These are phyloP conservation scores for Cariama cristata DNA, from an alignment of 2,113 vertebrate genomes.

Conservation along the genomic window DNA sequence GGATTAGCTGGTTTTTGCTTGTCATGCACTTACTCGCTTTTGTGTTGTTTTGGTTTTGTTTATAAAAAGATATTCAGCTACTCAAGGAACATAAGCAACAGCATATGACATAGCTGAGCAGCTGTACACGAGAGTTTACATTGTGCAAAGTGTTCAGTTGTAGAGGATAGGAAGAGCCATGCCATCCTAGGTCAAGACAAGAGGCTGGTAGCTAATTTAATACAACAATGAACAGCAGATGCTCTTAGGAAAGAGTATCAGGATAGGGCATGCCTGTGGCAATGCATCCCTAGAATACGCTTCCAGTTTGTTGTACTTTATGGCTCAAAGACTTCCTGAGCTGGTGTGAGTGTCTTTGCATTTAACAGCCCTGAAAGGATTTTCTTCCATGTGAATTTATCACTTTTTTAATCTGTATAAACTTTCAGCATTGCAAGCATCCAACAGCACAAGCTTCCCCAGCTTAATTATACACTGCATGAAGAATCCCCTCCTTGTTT, in stretches of 20 bases:
- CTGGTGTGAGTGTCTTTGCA: not conserved
- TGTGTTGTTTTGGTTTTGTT: conserved; percentile 48
- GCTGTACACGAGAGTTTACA: conserved; percentile 23
- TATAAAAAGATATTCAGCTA: conserved; percentile 44
- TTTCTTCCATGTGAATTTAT: not conserved
- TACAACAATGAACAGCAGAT: conserved; percentile 3
- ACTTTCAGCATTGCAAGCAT: not conserved
- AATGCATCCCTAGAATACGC: not conserved
- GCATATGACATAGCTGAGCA: conserved; percentile 37
- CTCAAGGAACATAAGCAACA: conserved; percentile 8
- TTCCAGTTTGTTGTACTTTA: not conserved
- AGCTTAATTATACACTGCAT: not conserved
- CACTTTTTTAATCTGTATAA: not conserved
- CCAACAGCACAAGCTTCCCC: not conserved
- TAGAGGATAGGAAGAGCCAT: not conserved
- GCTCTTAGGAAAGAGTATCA: not conserved
- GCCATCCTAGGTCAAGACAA: not conserved
- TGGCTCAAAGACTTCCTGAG: conserved; percentile 4
- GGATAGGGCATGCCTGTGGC: not conserved
- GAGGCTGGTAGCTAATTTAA: not conserved
- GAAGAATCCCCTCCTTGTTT: not conserved
- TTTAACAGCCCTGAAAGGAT: not conserved
- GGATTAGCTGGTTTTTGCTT: conserved; percentile 44
- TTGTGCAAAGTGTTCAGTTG: not conserved
- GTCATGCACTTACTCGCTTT: not conserved